These are phyloP conservation scores for Aproaerema taeniolella DNA, from an alignment of 2,888 invertebrate genomes.

Conservation along the genomic window DNA sequence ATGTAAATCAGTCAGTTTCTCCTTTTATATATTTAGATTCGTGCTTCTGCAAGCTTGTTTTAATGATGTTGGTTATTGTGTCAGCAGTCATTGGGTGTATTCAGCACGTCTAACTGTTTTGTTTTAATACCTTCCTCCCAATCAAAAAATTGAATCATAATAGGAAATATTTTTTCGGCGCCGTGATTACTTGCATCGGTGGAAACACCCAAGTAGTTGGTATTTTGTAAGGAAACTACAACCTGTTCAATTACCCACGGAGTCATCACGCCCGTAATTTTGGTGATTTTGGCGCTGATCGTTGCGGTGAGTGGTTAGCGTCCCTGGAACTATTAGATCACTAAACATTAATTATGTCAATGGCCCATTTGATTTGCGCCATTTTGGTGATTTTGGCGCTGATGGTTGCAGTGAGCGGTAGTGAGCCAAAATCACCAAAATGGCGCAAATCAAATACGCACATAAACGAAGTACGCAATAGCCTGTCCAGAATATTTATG, in stretches of 20 bases:
- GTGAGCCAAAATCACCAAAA: not conserved
- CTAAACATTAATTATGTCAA: slow-evolving; percentile 23
- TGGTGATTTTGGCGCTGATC: slow-evolving; percentile 21
- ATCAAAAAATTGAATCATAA: slow-evolving; percentile 24
- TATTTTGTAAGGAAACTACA: slow-evolving; percentile 19
- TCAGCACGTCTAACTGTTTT: slow-evolving; percentile 17
- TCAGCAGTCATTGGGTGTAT: slow-evolving; percentile 12
- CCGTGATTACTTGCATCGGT: slow-evolving; percentile 24
- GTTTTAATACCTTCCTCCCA: slow-evolving; percentile 18
- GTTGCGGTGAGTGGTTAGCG: slow-evolving; percentile 22
- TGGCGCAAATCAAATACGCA: not conserved
- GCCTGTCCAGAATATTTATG: no score
- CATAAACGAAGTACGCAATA: no score
- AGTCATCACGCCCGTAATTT: slow-evolving; percentile 15
- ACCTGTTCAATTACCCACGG: slow-evolving; percentile 18
- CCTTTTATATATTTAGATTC: no score
- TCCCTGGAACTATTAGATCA: slow-evolving; percentile 26
- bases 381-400: slow-evolving; percentile 14
- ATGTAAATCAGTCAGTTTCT: no score
- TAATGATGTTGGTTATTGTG: slow-evolving; percentile 24
- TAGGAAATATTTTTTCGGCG: slow-evolving; percentile 21
- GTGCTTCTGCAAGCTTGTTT: slow-evolving; percentile 21
- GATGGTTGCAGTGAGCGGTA: slow-evolving; percentile 5
- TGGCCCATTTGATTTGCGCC: slow-evolving; percentile 18
- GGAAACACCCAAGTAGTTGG: slow-evolving; percentile 17